Evolutionary conservation across 1,140 invertebrate species (phyloP), one percentile per base, ranked within the genome.

Genomic region (Gerris buenoi): DNA sequence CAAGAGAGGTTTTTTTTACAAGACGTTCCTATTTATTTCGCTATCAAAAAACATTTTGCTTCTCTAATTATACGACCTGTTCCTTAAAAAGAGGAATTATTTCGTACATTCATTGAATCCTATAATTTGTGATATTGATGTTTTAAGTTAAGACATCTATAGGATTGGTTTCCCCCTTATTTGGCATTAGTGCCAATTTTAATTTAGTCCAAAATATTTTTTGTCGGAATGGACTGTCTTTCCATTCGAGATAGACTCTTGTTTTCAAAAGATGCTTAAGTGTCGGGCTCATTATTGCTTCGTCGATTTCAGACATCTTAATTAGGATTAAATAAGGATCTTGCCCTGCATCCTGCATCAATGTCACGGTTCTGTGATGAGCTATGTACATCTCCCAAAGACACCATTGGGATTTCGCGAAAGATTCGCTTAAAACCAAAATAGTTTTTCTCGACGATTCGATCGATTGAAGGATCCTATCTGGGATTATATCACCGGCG

Each of bases 351-450:
- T 68, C 26, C n/a, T 65, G 46, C n/a, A n/a, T n/a, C 23, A 67
- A 69, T 10, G 79, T 71, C 63, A 79, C 69, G 23, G 72, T 63
- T 25, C 68, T 73, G 61, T 70, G 74, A 64, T 80, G 77, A 0
- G 84, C 85, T 2, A 85, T 75, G 68, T 84, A 81, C 5, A 83
- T 81, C 73, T 87, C 85, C 79, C 84, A 84, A 27, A 80, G 71
- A 72, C 85, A 86, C 85, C 85, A 87, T 46, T 85, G 81, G 57
- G 84, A 86, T 69, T 80, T 79, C 0, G 83, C 79, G 73, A 86
- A 87, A 65, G 79, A 78, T 70, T 85, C 79, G 66, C 84, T 86
- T 26, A 87, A 77, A 18, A 86, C 75, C 23, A 86, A 74, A 60
- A 87, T 75, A 18, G 83, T 82, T 73, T 82, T 82, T 61, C 82